Conservation (phyloP, 92 coral and sea anemone species). For the Zoanthus sociatus region DNA sequence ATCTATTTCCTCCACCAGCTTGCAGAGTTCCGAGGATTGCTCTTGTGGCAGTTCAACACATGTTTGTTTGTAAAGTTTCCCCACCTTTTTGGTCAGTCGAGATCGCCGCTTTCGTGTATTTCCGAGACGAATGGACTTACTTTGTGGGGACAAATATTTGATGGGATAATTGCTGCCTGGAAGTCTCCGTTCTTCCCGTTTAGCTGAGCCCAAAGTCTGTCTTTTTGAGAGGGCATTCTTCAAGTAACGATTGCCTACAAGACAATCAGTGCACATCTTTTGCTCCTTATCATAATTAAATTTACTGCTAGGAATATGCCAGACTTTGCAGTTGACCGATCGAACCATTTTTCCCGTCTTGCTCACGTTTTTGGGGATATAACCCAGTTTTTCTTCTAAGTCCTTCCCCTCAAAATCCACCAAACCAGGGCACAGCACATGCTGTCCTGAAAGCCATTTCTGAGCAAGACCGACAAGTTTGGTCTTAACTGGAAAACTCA, state of each 20-base stretch:
- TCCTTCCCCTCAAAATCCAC: not conserved
- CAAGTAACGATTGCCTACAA: not conserved
- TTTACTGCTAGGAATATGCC: not conserved
- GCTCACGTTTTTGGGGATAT: not conserved
- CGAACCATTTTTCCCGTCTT: not conserved
- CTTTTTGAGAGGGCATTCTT: not conserved
- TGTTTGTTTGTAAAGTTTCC: constrained; percentile 26
- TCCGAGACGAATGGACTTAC: not conserved
- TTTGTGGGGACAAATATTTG: constrained; percentile 5
- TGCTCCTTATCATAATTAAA: not conserved
- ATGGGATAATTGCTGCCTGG: constrained; percentile 32
- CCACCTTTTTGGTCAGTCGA: not conserved
- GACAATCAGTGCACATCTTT: not conserved
- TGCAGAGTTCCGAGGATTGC: constrained; percentile 35
- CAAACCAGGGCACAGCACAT: too few relatives aligned
- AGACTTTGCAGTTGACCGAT: not conserved
- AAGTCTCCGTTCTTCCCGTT: not conserved
- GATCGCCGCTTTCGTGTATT: not conserved
- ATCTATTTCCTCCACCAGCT: constrained; percentile 30
- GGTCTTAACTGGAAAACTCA: too few relatives aligned
- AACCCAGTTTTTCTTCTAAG: constrained; percentile 2
- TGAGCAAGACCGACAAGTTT: too few relatives aligned
- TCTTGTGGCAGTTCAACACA: constrained; percentile 20
- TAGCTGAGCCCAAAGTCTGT: not conserved
- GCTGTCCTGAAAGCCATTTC: too few relatives aligned